Percentiles rank a stretch among this genome's conserved stretches.
phyloP scores from a whole-genome alignment of 2,888 invertebrate genomes.

The Hoplodrina blanda region DNA sequence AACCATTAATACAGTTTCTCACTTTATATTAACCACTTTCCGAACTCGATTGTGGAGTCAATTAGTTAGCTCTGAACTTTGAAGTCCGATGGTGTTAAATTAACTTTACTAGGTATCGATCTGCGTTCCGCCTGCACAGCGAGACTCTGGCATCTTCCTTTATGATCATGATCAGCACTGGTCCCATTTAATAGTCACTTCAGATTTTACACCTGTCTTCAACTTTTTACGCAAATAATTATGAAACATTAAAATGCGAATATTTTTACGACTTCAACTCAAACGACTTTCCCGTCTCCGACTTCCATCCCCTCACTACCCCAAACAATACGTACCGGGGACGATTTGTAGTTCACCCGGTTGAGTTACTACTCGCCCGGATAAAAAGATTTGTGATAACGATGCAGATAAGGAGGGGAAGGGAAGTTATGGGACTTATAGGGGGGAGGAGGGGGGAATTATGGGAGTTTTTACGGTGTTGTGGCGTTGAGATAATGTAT shows the following conservation, averaged over 20 bases:
- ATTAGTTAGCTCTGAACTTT: constrained; percentile 3
- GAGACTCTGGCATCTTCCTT: neutral
- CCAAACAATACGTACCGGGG: constrained; percentile 47
- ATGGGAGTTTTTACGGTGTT: constrained; percentile 56
- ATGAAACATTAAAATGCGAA: neutral
- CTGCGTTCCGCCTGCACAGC: neutral
- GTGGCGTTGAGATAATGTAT: constrained; percentile 53
- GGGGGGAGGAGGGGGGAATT: constrained; percentile 21
- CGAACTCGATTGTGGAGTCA: constrained; percentile 1
- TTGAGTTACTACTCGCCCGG: constrained; percentile 50
- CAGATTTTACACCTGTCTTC: neutral
- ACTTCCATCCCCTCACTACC: constrained; percentile 42
- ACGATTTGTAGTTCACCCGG: constrained; percentile 64
- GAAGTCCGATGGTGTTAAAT: constrained; percentile 11
- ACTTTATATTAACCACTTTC: neutral
- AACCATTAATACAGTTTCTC: constrained; percentile 15
- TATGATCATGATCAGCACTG: too few relatives aligned
- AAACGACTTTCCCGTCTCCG: neutral
- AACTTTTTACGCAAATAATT: too few relatives aligned
- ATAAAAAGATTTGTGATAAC: constrained; percentile 68
- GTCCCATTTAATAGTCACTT: neutral
- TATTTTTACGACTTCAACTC: neutral
- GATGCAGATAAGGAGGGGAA: constrained; percentile 57
- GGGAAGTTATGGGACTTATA: constrained; percentile 36
- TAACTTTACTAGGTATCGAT: neutral